phyloP scores from a whole-genome alignment of 2,797 vertebrate species.

The Melanotaenia boesemani region DNA sequence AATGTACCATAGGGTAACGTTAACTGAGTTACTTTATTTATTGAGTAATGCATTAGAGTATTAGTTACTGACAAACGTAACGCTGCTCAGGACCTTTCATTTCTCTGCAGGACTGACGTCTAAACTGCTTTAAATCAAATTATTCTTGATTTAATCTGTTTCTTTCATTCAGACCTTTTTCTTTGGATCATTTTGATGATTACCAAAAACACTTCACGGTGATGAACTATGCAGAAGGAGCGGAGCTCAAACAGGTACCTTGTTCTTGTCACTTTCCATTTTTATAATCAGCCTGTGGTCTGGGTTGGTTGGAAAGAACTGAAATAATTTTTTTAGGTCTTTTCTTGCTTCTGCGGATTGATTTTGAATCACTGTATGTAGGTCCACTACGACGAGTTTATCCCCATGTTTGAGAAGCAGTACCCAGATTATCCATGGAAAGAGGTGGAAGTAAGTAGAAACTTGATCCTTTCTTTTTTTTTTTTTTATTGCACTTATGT shows the following conservation, averaged over 20 bases:
- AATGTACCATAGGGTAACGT: no score
- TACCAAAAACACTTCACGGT: slow-evolving; percentile 98
- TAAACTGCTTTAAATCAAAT: no score
- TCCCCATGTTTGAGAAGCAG: slow-evolving; percentile 92
- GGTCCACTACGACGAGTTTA: slow-evolving; percentile 95
- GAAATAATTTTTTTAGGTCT: no score
- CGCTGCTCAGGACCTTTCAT: no score
- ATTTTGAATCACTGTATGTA: slow-evolving; percentile 48
- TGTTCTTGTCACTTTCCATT: neutral
- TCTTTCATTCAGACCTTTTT: slow-evolving; percentile 84
- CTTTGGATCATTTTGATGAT: slow-evolving; percentile 90
- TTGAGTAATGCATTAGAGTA: no score
- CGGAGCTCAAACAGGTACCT: slow-evolving; percentile 90
- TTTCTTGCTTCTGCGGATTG: no score
- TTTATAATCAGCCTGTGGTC: neutral
- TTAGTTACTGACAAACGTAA: no score
- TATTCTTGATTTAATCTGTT: neutral
- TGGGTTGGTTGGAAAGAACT: neutral
- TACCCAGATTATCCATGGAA: slow-evolving; percentile 90
- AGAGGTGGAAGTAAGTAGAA: slow-evolving; percentile 84
- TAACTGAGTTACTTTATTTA: no score
- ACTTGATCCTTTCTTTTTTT: neutral
- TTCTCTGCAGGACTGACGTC: no score
- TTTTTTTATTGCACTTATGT: no score
- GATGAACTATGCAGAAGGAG: slow-evolving; percentile 92